phyloP scores from a whole-genome alignment of 2,888 invertebrate genomes.

The Oxycera nigricornis region DNA sequence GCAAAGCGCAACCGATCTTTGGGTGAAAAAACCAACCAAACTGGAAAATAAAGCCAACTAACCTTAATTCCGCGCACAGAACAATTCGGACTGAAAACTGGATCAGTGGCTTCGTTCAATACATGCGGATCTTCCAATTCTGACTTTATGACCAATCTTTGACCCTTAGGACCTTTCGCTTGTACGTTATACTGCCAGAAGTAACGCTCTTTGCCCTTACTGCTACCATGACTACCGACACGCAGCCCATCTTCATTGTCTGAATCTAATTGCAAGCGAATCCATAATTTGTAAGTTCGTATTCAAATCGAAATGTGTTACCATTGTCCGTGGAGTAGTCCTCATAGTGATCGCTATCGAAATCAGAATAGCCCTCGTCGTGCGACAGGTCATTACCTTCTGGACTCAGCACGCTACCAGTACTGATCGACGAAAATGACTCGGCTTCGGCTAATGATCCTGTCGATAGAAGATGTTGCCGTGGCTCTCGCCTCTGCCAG shows the following conservation, averaged over 20 bases:
- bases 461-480: conserved; percentile 84
- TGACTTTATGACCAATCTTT: conserved; percentile 82
- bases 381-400: conserved; percentile 81
- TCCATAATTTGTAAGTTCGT: no score
- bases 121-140: conserved; percentile 91
- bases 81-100: conserved; percentile 93
- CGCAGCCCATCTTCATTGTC: conserved; percentile 68
- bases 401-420: conserved; percentile 83
- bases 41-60: no score
- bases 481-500: conserved; percentile 86
- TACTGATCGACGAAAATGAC: conserved; percentile 82
- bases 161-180: conserved; percentile 96
- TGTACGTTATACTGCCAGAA: conserved; percentile 99
- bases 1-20: no score
- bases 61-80: conserved; percentile 90
- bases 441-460: conserved; percentile 86
- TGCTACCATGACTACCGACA: conserved; percentile 52
- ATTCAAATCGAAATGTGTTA: conserved; percentile 56
- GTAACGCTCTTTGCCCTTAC: conserved; percentile 79
- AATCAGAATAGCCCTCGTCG: conserved; percentile 85
- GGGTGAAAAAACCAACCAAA: no score
- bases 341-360: conserved; percentile 86
- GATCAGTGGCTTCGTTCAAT: conserved; percentile 89
- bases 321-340: conserved; percentile 85
- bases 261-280: conserved; percentile 69